A percentile compares a stretch with the other conserved stretches of the same genome.
phyloP scores from a whole-genome alignment of 2,888 invertebrate species.

The Tenthredo amoena region DNA sequence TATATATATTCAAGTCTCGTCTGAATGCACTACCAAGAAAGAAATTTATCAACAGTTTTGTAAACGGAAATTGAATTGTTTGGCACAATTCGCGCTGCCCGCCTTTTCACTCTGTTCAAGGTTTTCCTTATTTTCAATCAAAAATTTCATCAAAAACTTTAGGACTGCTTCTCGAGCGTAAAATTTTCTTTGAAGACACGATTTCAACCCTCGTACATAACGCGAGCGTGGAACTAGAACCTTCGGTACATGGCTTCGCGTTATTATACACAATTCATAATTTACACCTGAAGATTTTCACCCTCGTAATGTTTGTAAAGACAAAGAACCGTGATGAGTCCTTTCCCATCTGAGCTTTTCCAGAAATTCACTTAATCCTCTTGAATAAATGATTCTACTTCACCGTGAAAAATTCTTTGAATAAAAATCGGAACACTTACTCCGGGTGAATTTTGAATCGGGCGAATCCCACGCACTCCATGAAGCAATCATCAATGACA shows the following conservation, averaged over 20 bases:
- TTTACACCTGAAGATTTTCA: neutral
- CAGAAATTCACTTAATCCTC: neutral
- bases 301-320: neutral
- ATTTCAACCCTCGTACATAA: neutral
- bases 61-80: slow-evolving; percentile 2
- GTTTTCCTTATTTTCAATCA: neutral
- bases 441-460: neutral
- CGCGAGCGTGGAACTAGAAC: neutral
- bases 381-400: neutral
- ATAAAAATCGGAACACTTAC: neutral
- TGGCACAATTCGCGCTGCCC: neutral
- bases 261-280: neutral
- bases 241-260: neutral
- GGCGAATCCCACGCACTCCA: neutral
- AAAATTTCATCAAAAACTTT: slow-evolving; percentile 2
- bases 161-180: neutral
- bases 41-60: neutral
- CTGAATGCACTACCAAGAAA: neutral
- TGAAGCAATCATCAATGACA: neutral
- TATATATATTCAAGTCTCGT: neutral
- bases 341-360: neutral
- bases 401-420: neutral
- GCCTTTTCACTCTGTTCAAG: neutral
- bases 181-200: neutral
- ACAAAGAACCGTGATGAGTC: neutral